Percentiles rank a stretch among this genome's conserved stretches.
Conservation (phyloP, 2,113 vertebrate genomes). For the Rostratula benghalensis region DNA sequence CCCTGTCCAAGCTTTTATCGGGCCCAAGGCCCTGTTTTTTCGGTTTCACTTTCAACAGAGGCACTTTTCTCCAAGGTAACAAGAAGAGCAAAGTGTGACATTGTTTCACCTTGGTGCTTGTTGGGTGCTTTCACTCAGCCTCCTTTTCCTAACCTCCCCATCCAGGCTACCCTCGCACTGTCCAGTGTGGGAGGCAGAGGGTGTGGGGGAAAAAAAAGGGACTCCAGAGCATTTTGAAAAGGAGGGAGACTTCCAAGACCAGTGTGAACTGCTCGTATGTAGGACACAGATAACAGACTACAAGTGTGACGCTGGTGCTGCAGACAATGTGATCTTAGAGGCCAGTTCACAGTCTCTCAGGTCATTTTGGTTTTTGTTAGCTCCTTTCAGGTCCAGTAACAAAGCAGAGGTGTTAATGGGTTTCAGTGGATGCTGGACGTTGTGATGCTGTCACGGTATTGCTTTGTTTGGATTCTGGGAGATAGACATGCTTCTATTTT, state of each 20-base stretch:
- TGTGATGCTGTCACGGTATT: neutral
- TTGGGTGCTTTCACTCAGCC: neutral
- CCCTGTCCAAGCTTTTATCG: neutral
- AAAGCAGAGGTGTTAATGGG: neutral
- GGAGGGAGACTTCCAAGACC: neutral
- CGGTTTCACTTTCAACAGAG: neutral
- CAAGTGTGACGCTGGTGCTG: neutral
- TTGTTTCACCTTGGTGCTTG: neutral
- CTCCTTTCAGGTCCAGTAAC: fast-evolving
- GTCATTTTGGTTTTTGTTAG: neutral
- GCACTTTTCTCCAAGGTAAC: neutral
- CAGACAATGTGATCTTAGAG: neutral
- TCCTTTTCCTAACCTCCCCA: fast-evolving
- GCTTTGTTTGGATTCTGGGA: neutral
- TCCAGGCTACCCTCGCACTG: neutral
- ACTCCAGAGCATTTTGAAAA: neutral
- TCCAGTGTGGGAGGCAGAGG: neutral
- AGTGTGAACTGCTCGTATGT: fast-evolving
- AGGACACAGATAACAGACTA: neutral
- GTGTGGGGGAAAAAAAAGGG: neutral
- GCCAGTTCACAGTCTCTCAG: neutral
- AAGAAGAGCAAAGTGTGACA: neutral
- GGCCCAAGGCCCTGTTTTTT: neutral
- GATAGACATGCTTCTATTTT: neutral
- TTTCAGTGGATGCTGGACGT: neutral